Conservation (phyloP, 2,888 invertebrate species). For the Stenolophus ochropezus region DNA sequence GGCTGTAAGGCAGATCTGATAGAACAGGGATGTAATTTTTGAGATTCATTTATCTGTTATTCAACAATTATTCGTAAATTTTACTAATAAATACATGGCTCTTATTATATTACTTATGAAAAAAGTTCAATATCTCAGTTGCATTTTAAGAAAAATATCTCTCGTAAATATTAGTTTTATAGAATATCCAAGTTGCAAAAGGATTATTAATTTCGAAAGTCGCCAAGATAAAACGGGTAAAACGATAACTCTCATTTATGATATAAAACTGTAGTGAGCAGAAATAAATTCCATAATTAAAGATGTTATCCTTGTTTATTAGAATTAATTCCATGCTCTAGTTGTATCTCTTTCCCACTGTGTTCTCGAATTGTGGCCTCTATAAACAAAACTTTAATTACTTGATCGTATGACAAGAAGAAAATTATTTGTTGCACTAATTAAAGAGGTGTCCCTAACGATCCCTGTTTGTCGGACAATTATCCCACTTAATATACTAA, state of each 20-base stretch:
- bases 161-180: no score
- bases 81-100: no score
- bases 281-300: constrained; percentile 51
- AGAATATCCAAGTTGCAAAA: no score
- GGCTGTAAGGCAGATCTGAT: no score
- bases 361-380: constrained; percentile 46
- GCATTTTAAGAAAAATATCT: no score
- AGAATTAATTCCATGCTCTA: constrained; percentile 43
- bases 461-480: constrained; percentile 34
- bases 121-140: no score
- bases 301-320: constrained; percentile 52
- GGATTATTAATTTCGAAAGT: background rate
- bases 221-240: background rate
- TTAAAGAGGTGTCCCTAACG: constrained; percentile 53
- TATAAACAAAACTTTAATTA: constrained; percentile 55
- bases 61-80: no score
- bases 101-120: no score
- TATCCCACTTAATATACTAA: constrained; percentile 46
- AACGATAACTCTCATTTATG: constrained; percentile 21
- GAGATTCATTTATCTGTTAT: no score
- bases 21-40: no score
- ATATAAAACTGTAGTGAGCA: constrained; percentile 27
- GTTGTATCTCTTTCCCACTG: constrained; percentile 21
- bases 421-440: constrained; percentile 52
- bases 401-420: constrained; percentile 38